Evolutionary conservation across 2,797 vertebrate genomes (phyloP).

Genomic region (Heliangelus exortis): DNA sequence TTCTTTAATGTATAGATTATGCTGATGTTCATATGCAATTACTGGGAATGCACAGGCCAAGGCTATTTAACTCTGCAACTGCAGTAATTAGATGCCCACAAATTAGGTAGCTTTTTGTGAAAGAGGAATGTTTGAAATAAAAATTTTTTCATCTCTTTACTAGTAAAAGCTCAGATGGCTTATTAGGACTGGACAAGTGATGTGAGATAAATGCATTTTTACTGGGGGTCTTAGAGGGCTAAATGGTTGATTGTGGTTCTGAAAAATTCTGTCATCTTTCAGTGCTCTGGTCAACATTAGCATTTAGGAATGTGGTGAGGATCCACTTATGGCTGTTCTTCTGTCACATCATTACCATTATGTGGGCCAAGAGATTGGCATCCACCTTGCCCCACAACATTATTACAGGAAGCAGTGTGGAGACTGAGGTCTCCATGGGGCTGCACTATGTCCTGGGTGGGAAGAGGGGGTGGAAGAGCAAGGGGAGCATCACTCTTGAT

Average conservation of each 20-base stretch:
- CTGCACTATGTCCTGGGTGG: background rate
- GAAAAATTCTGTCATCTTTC: background rate
- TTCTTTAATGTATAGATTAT: constrained; percentile 26
- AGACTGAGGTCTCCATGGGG: accelerated
- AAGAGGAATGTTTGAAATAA: background rate
- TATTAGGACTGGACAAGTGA: background rate
- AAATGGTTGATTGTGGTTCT: background rate
- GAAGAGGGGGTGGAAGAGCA: background rate
- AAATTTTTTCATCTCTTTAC: background rate
- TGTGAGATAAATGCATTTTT: background rate
- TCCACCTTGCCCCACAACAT: background rate
- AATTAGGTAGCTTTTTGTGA: background rate
- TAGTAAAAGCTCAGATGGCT: background rate
- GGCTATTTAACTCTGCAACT: constrained; percentile 22
- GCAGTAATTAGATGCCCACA: background rate
- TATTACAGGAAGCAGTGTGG: background rate
- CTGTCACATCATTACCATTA: background rate
- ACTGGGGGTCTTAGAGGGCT: background rate
- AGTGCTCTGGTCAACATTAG: background rate
- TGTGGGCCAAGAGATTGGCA: accelerated
- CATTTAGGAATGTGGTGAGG: accelerated
- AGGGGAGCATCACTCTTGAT: background rate
- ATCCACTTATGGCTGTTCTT: background rate
- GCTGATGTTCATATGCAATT: constrained; percentile 12
- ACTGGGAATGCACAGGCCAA: background rate